A percentile compares a stretch with the other conserved stretches of the same genome.
phyloP scores from a whole-genome alignment of 2,113 vertebrate genomes.

The Semnornis frantzii region DNA sequence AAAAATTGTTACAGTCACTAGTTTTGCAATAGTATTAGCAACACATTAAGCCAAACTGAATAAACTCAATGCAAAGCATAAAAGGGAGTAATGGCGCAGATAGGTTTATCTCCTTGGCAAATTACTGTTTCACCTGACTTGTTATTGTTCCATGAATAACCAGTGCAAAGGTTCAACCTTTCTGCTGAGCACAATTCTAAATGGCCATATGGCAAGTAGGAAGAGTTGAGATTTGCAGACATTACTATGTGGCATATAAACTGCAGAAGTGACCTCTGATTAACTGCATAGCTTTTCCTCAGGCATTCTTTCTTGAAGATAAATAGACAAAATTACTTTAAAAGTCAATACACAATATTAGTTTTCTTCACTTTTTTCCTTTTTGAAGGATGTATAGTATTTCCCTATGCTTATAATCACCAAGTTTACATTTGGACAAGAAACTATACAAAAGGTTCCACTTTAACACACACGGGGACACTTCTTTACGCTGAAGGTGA shows the following conservation, averaged over 20 bases:
- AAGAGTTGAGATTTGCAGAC: neutral
- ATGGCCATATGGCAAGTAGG: neutral
- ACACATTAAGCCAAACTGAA: neutral
- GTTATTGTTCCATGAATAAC: neutral
- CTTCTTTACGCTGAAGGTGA: too few species aligned
- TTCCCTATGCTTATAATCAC: neutral
- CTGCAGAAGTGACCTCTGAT: neutral
- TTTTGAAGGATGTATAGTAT: neutral
- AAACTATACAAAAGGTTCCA: too few species aligned
- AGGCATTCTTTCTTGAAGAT: neutral
- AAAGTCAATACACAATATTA: neutral
- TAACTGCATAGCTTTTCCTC: neutral
- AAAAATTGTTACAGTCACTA: constrained; percentile 5
- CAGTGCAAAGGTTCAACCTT: neutral
- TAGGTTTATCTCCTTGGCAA: neutral
- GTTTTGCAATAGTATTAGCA: constrained; percentile 7
- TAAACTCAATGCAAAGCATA: neutral
- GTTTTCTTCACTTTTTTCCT: neutral
- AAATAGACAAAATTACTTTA: neutral
- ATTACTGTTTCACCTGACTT: neutral
- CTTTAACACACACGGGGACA: too few species aligned
- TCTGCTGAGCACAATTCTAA: neutral
- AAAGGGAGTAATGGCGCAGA: neutral
- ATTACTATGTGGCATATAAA: neutral
- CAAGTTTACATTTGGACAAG: too few species aligned